A percentile compares a stretch with the other conserved stretches of the same genome.
Conservation (phyloP, 1,140 invertebrate species). For the Leptestheria dahalacensis region DNA sequence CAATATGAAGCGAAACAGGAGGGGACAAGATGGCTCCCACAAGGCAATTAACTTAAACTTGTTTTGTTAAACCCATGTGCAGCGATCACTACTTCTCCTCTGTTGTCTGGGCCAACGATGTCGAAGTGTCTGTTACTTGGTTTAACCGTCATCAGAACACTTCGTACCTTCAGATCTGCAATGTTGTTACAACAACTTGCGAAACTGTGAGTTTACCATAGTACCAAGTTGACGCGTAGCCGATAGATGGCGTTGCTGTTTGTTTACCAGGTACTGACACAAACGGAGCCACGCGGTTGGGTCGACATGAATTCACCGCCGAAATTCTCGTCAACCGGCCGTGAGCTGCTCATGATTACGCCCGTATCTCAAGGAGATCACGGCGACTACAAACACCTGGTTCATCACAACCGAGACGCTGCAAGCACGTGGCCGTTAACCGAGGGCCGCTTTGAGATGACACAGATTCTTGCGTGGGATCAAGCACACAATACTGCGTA, state of each 20-base stretch:
- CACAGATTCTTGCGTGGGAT: conserved; percentile 62
- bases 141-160: conserved; percentile 71
- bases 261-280: neutral
- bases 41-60: neutral
- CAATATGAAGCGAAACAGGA: neutral
- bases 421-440: conserved; percentile 37
- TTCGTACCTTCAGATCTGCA: conserved; percentile 41
- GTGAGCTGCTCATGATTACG: conserved; percentile 38
- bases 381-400: conserved; percentile 51
- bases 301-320: conserved; percentile 42
- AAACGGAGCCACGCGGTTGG: conserved; percentile 44
- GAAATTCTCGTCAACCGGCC: conserved; percentile 36
- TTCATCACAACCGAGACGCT: conserved; percentile 33
- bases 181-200: conserved; percentile 19
- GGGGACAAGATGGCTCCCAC: neutral
- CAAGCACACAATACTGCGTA: conserved; percentile 45
- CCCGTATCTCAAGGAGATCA: conserved; percentile 34
- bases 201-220: conserved; percentile 23
- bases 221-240: no score
- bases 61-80: no score
- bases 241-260: neutral
- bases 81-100: conserved; percentile 49
- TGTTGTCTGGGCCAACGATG: conserved; percentile 59
- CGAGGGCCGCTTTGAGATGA: conserved; percentile 55
- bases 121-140: conserved; percentile 57